Base-by-base conservation (phyloP, 2,113 vertebrate genomes). In the Heterotilapia buettikoferi region DNA sequence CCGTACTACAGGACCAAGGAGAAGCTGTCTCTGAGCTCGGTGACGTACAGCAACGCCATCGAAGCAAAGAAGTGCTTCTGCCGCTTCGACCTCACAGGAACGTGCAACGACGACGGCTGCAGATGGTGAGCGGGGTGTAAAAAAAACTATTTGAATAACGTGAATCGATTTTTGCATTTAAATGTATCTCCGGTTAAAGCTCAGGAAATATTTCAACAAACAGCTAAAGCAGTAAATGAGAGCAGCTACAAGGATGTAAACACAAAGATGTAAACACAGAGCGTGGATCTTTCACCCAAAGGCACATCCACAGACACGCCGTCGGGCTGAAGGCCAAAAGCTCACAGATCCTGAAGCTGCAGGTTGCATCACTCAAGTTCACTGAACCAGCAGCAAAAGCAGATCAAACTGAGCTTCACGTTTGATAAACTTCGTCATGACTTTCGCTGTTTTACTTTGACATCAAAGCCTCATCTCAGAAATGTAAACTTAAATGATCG, bases 1-100 rank as follows among this genome's bases (percentile, higher is more conserved):
- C 98, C 99, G 0, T 99, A 98, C 86, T 99, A 98, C 96, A 96
- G 99, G 90, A 99, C 98, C 24, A 99, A 99, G 96, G 98, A 99
- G 90, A 99, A 98, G 89, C 90, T 99, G 56, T 97, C 97, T 1
- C 95, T 99, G 85, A 99, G 98, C 95, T 99, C 99, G 5, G 92
- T 98, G 26, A 97, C 98, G 0, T 97, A 97, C 56, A 99, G 99
- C 94, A 98, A 98, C 81, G 94, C 96, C 94, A 97, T 99, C 40
- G 96, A 98, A 82, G 97, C 98, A 1, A 97, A 96, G 79, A 98
- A 97, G 87, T 97, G 97, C 93, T 99, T 99, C 94, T 99, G 99
- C 81, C 98, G 97, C 40, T 99, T 99, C 57, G 98, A 99, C 89
- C 96, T 99, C 73, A 99, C 97, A 0, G 99, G 99, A 84, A 99